Evolutionary conservation across 2,888 invertebrate genomes (phyloP), one percentile per base, ranked within the genome.

Genomic region (Acanthacorydalis orientalis): DNA sequence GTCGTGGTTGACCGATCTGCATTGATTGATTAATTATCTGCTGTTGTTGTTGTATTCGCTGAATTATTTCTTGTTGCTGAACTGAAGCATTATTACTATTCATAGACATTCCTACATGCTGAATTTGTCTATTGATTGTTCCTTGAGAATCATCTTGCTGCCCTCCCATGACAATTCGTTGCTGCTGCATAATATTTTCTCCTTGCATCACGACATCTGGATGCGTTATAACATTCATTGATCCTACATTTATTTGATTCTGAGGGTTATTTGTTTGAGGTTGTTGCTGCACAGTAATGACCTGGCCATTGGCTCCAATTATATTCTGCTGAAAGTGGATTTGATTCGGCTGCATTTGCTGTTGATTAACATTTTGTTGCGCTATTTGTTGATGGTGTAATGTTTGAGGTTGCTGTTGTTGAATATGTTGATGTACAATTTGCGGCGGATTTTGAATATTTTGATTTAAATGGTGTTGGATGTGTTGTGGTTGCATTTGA

Each of bases 261-360:
- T 42, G 42, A 11, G 23, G 16, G 15, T 12, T 15, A 31, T 37
- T 37, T 9, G 14, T 7, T 1, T 42, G 42, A 14, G 38, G 64
- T 32, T 71, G 70, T n/a, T n/a, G n/a, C 56, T 75, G 75, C 8
- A 76, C 68, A 35, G 74, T 74, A 48, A 77, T 74, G 44, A 77
- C 67, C 60, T 76, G 76, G 40, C 76, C 76, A 52, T 75, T 75
- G 1, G 74, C 72, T 9, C 74, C 74, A 49, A 75, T 59, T 35
- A 76, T 59, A 51, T 66, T 65, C 48, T 63, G 64, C 31, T 61
- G 56, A 31, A 59, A 49, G 50, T 60, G 59, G 39, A 55, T 49
- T 50, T 53, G 47, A 33, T 49, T 39, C 43, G 46, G 48, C 31
- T 51, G 48, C 9, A 50, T 48, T 43, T 52, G 52, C 40, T 52